phyloP scores from a whole-genome alignment of 2,888 invertebrate genomes.

The Bombylius discolor region DNA sequence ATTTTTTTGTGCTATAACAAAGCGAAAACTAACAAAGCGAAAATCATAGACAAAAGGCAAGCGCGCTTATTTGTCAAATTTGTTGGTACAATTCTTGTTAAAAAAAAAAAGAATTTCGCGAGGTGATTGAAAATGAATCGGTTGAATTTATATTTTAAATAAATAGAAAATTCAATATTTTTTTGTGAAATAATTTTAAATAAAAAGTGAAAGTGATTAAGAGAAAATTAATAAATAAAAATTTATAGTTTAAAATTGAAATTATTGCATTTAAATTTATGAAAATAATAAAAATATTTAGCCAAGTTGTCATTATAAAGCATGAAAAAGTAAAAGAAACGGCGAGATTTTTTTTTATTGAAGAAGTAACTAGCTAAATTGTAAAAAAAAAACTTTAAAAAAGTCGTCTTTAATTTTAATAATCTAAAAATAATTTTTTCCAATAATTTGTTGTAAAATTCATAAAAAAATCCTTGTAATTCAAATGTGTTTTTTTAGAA shows the following conservation, averaged over 20 bases:
- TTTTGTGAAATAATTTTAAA: too few species aligned
- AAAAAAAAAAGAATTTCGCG: not conserved
- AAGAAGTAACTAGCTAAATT: too few species aligned
- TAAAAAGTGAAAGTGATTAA: too few species aligned
- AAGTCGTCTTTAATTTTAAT: too few species aligned
- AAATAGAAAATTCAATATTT: not conserved
- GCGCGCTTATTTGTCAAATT: not conserved
- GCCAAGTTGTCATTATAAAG: not conserved
- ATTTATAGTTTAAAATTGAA: too few species aligned
- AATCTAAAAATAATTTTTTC: too few species aligned
- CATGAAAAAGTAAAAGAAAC: not conserved
- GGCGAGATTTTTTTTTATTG: not conserved
- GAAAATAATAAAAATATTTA: not conserved
- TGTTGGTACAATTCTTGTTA: not conserved
- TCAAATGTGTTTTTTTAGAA: too few species aligned
- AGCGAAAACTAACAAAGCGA: not conserved
- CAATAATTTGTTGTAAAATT: too few species aligned
- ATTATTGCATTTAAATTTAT: too few species aligned
- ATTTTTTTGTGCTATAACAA: not conserved
- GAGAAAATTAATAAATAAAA: too few species aligned
- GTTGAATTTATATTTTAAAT: not conserved
- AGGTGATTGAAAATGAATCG: not conserved
- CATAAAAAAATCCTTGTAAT: too few species aligned
- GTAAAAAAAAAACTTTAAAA: too few species aligned
- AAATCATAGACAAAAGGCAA: not conserved